phyloP scores from a whole-genome alignment of 2,113 vertebrate genomes.

The Hipposideros armiger region DNA sequence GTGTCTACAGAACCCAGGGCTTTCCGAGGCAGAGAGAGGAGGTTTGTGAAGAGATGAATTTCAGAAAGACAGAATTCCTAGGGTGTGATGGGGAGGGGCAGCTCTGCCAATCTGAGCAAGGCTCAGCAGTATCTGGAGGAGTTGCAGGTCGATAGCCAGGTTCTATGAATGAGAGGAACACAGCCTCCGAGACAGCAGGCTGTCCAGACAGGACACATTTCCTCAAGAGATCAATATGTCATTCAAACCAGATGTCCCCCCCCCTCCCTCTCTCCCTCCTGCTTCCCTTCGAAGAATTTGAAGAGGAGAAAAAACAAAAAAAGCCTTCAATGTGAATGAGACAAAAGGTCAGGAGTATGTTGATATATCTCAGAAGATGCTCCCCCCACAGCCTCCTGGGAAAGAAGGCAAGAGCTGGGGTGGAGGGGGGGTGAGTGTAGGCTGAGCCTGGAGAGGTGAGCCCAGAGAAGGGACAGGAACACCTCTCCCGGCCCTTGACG shows the following conservation, averaged over 20 bases:
- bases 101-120: background rate
- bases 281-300: conserved; percentile 34
- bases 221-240: conserved; percentile 64
- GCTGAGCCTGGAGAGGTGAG: fast-evolving
- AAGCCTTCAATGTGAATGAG: conserved; percentile 6
- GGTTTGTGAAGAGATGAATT: background rate
- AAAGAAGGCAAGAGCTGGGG: background rate
- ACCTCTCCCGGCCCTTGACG: too few relatives aligned
- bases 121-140: background rate
- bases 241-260: conserved; percentile 62
- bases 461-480: background rate
- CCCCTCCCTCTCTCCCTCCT: background rate
- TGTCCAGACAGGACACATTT: background rate
- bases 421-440: background rate
- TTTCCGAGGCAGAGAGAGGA: background rate
- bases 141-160: background rate
- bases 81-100: fast-evolving
- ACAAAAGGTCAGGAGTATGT: conserved; percentile 42
- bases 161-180: background rate
- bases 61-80: background rate
- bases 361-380: background rate
- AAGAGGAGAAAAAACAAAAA: background rate
- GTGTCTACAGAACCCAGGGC: background rate
- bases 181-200: background rate
- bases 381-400: background rate